Percentiles rank a stretch among this genome's conserved stretches.
Conservation (phyloP, 2,113 vertebrate genomes). For the Syrmaticus mikado region DNA sequence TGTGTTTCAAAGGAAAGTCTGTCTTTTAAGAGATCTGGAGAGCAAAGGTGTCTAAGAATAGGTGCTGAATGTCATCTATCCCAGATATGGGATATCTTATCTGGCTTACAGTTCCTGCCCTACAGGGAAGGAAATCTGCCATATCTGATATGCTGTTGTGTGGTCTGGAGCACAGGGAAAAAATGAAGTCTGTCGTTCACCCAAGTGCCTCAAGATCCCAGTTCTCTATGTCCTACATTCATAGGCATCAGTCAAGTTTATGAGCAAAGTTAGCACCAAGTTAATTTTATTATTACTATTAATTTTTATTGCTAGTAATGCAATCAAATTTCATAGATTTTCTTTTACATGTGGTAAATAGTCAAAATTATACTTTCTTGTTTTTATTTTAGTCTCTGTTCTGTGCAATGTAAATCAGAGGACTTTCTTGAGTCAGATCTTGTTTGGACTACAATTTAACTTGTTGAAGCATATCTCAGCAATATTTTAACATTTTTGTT, state of each 20-base stretch:
- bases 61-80: background rate
- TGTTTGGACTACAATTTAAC: rapidly evolving
- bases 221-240: background rate
- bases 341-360: background rate
- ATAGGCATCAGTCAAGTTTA: background rate
- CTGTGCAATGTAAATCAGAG: background rate
- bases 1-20: rapidly evolving
- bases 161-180: background rate
- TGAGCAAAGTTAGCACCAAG: background rate
- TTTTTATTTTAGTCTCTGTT: background rate
- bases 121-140: background rate
- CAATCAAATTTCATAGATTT: background rate
- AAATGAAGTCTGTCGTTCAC: background rate
- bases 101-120: background rate
- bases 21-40: background rate
- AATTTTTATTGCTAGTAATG: background rate
- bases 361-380: background rate
- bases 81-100: background rate
- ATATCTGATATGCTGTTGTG: too few relatives aligned
- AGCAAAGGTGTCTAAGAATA: background rate
- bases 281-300: background rate
- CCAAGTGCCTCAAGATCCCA: background rate
- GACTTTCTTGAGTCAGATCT: background rate
- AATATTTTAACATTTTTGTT: background rate
- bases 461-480: background rate